Conservation (phyloP, 1,140 invertebrate genomes). For the Ostrea denselamellosa region DNA sequence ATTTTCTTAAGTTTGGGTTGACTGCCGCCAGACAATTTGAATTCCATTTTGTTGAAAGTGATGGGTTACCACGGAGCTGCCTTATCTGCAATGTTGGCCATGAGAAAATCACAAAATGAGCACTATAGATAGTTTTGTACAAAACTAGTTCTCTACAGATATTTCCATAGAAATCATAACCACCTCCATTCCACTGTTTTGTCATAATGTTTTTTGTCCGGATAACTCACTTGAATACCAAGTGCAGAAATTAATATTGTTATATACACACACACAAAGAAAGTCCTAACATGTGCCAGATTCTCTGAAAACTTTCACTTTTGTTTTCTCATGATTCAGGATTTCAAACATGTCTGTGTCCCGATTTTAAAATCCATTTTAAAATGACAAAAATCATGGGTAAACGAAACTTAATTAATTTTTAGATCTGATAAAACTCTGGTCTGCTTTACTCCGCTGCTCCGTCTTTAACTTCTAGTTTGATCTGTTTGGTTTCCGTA, state of each 20-base stretch:
- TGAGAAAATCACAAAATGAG: slow-evolving; percentile 36
- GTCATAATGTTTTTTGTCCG: too few species aligned
- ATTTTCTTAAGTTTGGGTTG: background rate
- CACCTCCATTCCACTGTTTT: slow-evolving; percentile 8
- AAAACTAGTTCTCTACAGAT: background rate
- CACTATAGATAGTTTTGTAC: slow-evolving; percentile 28
- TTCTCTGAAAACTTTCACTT: slow-evolving; percentile 18
- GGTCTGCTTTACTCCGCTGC: slow-evolving; percentile 7
- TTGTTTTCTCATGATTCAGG: background rate
- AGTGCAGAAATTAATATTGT: slow-evolving; percentile 10
- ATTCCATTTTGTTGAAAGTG: background rate
- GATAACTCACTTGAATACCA: slow-evolving; percentile 21
- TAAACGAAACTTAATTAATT: background rate
- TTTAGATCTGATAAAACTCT: background rate
- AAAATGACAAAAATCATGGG: slow-evolving; percentile 33
- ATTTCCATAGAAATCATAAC: background rate
- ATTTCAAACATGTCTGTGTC: slow-evolving; percentile 32
- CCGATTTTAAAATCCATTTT: slow-evolving; percentile 26
- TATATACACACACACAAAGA: slow-evolving; percentile 35
- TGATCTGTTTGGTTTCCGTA: slow-evolving; percentile 59
- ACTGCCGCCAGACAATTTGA: background rate
- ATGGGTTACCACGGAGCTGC: slow-evolving; percentile 5
- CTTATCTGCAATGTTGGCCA: slow-evolving; percentile 35
- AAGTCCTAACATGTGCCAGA: background rate
- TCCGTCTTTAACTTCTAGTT: slow-evolving; percentile 59